Evolutionary conservation across 2,113 vertebrate genomes (phyloP).

Genomic region (Oostethus manadensis): DNA sequence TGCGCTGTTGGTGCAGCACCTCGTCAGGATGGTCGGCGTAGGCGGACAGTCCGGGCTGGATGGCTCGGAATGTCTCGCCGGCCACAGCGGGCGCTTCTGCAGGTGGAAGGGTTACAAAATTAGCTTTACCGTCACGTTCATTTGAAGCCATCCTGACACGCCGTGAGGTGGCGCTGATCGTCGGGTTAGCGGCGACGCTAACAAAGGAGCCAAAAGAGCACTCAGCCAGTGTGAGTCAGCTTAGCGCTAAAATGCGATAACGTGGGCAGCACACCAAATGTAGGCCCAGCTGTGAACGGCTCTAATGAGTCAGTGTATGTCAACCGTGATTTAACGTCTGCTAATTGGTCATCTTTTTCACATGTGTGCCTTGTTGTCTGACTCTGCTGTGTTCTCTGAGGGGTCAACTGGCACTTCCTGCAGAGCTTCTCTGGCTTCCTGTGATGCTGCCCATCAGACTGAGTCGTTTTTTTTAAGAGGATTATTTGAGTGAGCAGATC

Average conservation of each 20-base stretch:
- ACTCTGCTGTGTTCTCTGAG: no score
- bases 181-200: slow-evolving; percentile 42
- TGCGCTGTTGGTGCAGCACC: slow-evolving; percentile 59
- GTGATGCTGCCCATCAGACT: no score
- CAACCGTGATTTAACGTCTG: no score
- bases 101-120: slow-evolving; percentile 13
- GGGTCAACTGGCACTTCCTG: no score
- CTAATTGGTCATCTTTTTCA: no score
- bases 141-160: not conserved
- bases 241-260: slow-evolving; percentile 59
- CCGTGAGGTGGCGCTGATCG: no score
- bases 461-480: no score
- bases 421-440: no score
- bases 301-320: slow-evolving; percentile 36
- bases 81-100: slow-evolving; percentile 79
- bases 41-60: slow-evolving; percentile 89
- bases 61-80: slow-evolving; percentile 83
- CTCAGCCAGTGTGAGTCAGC: slow-evolving; percentile 59
- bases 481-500: no score
- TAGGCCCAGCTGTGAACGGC: slow-evolving; percentile 10
- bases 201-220: slow-evolving; percentile 67
- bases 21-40: slow-evolving; percentile 86
- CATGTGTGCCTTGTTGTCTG: no score
- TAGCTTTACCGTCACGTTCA: not conserved
- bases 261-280: slow-evolving; percentile 44